Percentiles rank a stretch among this genome's conserved stretches.
These are phyloP conservation scores for Brachymystax lenok DNA, from an alignment of 2,797 vertebrate species.

Conservation along the genomic window DNA sequence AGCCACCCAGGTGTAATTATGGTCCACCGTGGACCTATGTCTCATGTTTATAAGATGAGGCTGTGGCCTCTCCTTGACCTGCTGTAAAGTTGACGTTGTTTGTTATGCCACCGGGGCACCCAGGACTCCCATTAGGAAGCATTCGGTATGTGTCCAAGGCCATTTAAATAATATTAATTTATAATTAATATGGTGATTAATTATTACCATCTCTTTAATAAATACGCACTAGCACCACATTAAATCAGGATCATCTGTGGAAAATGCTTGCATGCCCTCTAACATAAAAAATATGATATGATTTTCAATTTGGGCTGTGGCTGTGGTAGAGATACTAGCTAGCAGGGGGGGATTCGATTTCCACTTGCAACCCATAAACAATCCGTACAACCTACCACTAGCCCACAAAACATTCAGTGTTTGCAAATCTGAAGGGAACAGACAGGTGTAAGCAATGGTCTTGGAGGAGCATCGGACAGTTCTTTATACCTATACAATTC, in stretches of 20 bases:
- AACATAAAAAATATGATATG: too few species aligned
- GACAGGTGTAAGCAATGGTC: too few species aligned
- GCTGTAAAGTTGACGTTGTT: slow-evolving; percentile 37
- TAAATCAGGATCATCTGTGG: neutral
- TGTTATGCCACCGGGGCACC: slow-evolving; percentile 28
- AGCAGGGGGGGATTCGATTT: too few species aligned
- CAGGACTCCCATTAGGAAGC: slow-evolving; percentile 33
- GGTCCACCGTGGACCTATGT: slow-evolving; percentile 35
- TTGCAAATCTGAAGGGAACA: too few species aligned
- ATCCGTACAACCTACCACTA: too few species aligned
- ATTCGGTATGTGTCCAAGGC: slow-evolving; percentile 10
- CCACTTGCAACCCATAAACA: too few species aligned
- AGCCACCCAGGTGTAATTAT: slow-evolving; percentile 41
- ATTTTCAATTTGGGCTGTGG: too few species aligned
- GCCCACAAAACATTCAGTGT: too few species aligned
- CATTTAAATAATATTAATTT: slow-evolving; percentile 41
- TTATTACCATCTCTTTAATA: slow-evolving; percentile 25
- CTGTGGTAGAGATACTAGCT: too few species aligned
- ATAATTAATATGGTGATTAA: slow-evolving; percentile 13
- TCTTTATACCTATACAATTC: too few species aligned
- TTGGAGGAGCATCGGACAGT: too few species aligned
- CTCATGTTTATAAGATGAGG: slow-evolving; percentile 70
- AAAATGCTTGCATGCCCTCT: too few species aligned
- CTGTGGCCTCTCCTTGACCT: slow-evolving; percentile 67
- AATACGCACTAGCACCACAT: slow-evolving; percentile 20